These are phyloP conservation scores for Dinocampus coccinellae DNA, from an alignment of 2,888 invertebrate genomes.

Conservation along the genomic window DNA sequence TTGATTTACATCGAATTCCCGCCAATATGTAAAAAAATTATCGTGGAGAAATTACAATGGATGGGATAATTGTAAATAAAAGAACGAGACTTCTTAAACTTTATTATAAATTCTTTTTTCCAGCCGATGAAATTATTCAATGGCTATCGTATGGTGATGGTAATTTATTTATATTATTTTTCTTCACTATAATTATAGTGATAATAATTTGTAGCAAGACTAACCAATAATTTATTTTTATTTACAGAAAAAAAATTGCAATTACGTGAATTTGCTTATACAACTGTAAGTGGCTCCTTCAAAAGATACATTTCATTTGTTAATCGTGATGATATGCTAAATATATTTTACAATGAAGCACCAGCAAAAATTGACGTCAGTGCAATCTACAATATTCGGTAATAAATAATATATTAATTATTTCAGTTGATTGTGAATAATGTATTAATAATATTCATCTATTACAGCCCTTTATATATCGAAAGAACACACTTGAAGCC, in stretches of 20 bases:
- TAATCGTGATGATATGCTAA: constrained; percentile 83
- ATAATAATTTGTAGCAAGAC: not conserved
- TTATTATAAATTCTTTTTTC: constrained; percentile 93
- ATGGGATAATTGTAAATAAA: not conserved
- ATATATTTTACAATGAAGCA: constrained; percentile 81
- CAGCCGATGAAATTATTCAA: constrained; percentile 84
- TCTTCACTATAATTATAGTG: constrained; percentile 32
- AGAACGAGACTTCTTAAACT: constrained; percentile 68
- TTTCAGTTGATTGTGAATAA: not conserved
- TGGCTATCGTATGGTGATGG: constrained; percentile 91
- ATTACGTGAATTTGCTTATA: constrained; percentile 94
- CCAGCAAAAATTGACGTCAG: constrained; percentile 98
- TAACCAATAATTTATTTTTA: not conserved
- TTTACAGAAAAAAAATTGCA: constrained; percentile 73
- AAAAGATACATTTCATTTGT: constrained; percentile 90
- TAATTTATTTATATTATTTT: constrained; percentile 55
- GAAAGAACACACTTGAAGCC: constrained; percentile 41
- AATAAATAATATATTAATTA: constrained; percentile 46
- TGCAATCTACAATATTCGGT: constrained; percentile 82
- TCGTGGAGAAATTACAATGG: not conserved
- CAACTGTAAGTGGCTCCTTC: constrained; percentile 92
- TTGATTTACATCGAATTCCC: no score
- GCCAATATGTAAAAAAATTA: not conserved
- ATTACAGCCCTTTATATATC: not conserved
- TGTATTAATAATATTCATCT: not conserved